Evolutionary conservation across 2,113 vertebrate species (phyloP).

Genomic region (Nematolebias whitei): DNA sequence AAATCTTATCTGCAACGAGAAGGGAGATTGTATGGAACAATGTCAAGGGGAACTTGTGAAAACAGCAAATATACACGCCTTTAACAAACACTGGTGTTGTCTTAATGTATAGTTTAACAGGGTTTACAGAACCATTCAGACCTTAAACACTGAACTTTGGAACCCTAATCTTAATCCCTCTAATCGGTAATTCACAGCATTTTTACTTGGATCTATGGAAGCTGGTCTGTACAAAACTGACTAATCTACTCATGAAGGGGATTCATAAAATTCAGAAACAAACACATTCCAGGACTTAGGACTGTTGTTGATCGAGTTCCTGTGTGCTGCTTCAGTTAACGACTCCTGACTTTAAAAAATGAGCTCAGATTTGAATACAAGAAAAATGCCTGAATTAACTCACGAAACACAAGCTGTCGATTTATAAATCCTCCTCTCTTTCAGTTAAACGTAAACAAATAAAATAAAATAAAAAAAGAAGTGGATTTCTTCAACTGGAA

Average conservation of each 20-base stretch:
- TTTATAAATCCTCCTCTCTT: too few species aligned
- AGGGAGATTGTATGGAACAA: slow-evolving; percentile 1
- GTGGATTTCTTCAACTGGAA: too few species aligned
- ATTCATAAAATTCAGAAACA: slow-evolving; percentile 1
- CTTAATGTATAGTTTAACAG: too few species aligned
- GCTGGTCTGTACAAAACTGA: slow-evolving; percentile 4
- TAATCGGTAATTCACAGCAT: not conserved
- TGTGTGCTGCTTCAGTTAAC: not conserved
- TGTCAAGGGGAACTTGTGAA: not conserved
- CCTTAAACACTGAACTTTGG: slow-evolving; percentile 45
- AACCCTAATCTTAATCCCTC: slow-evolving; percentile 40
- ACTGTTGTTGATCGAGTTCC: not conserved
- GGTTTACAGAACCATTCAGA: too few species aligned
- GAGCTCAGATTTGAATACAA: too few species aligned
- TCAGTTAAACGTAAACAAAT: too few species aligned
- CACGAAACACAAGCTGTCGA: too few species aligned
- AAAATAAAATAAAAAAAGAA: too few species aligned
- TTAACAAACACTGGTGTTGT: not conserved
- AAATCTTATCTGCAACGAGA: slow-evolving; percentile 67
- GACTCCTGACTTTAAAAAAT: too few species aligned
- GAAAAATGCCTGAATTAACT: too few species aligned
- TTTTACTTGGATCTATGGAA: not conserved
- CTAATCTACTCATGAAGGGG: slow-evolving; percentile 17
- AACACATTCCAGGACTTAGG: not conserved
- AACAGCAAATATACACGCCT: not conserved